These are phyloP conservation scores for Nephrotoma appendiculata DNA, from an alignment of 2,888 invertebrate genomes.

Conservation along the genomic window DNA sequence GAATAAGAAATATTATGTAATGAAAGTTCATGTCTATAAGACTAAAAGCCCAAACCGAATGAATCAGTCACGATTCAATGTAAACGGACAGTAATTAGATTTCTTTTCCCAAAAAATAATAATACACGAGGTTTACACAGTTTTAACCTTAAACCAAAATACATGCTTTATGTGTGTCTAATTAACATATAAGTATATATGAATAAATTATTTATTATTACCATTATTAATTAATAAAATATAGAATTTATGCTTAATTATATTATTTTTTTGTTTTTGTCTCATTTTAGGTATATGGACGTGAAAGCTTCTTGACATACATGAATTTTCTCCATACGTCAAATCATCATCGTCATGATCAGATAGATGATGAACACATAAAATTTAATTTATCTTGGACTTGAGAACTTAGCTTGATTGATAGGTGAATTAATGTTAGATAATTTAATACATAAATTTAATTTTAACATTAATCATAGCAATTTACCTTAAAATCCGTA, in stretches of 20 bases:
- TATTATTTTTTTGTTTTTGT: not conserved
- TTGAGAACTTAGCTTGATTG: not conserved
- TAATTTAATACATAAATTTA: not conserved
- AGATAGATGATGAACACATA: not conserved
- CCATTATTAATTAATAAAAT: not conserved
- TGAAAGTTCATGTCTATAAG: not conserved
- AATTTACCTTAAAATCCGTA: not conserved
- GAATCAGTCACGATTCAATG: not conserved
- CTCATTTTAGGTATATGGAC: not conserved
- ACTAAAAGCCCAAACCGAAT: not conserved
- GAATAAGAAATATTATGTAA: not conserved
- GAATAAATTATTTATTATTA: not conserved
- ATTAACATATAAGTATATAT: not conserved
- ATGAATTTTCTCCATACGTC: not conserved
- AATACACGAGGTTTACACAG: not conserved
- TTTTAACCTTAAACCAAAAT: not conserved
- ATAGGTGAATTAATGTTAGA: not conserved
- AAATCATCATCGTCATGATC: not conserved
- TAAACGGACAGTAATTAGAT: not conserved
- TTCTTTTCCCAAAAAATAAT: not conserved
- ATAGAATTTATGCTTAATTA: not conserved
- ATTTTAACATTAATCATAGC: not conserved
- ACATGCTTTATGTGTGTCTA: not conserved
- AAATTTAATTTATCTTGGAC: not conserved
- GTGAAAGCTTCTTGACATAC: not conserved